A percentile compares a stretch with the other conserved stretches of the same genome.
Conservation (phyloP, 2,113 vertebrate genomes). For the Ailurus styani region DNA sequence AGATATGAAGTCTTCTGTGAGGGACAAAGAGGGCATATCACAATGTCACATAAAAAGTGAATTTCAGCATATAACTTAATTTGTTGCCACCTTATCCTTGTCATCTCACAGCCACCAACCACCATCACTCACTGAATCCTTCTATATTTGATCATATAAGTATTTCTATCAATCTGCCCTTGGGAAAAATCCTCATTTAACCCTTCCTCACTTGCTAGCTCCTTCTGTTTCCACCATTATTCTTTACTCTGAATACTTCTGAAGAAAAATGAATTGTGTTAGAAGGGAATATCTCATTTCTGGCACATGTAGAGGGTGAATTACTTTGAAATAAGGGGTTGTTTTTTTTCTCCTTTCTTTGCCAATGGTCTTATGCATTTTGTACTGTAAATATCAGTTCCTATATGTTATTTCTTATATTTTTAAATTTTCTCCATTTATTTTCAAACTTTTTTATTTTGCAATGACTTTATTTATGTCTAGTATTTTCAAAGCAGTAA, state of each 20-base stretch:
- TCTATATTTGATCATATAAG: constrained; percentile 3
- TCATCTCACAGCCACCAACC: neutral
- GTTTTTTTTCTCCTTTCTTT: neutral
- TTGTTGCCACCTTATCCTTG: neutral
- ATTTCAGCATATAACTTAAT: neutral
- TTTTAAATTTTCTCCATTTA: neutral
- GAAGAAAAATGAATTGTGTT: constrained; percentile 24
- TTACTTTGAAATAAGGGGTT: neutral
- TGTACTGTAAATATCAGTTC: neutral
- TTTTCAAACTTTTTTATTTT: neutral
- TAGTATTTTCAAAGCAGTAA: neutral
- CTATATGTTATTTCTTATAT: neutral
- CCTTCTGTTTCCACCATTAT: neutral
- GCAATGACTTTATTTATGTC: neutral
- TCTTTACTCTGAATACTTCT: neutral
- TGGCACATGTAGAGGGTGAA: neutral
- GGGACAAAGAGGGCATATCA: neutral
- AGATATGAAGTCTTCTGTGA: neutral
- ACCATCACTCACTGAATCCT: neutral
- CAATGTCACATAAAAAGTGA: constrained; percentile 9
- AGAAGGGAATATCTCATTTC: neutral
- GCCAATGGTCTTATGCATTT: neutral
- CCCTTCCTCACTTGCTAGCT: neutral
- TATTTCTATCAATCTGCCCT: constrained; percentile 6
- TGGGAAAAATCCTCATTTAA: neutral